Conservation (phyloP, 2,888 invertebrate species). For the Pegoplata infirma region DNA sequence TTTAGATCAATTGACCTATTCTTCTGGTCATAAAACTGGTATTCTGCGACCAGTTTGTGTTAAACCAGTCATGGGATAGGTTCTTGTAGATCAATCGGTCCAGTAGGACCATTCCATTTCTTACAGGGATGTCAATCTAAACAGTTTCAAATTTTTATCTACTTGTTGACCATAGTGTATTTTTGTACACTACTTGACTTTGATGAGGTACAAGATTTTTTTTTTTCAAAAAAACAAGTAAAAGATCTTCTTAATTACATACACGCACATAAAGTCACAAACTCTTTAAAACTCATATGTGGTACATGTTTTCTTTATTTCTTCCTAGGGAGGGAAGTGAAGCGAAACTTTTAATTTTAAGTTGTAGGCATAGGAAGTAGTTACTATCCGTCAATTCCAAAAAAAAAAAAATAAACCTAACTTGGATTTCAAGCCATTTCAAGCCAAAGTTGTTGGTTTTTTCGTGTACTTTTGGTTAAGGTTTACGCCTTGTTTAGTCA, state of each 20-base stretch:
- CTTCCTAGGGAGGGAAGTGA: constrained; percentile 57
- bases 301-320: background rate
- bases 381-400: constrained; percentile 49
- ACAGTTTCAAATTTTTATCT: too few species aligned
- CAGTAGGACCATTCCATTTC: too few species aligned
- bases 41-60: too few species aligned
- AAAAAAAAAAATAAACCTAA: background rate
- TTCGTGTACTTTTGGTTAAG: constrained; percentile 42
- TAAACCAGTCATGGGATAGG: too few species aligned
- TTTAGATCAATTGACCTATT: too few species aligned
- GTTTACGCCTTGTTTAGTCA: constrained; percentile 54
- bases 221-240: constrained; percentile 30
- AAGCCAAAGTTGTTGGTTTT: background rate
- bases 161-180: too few species aligned
- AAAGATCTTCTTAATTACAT: constrained; percentile 57
- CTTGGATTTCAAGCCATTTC: constrained; percentile 46
- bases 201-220: constrained; percentile 39
- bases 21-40: too few species aligned
- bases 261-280: constrained; percentile 19
- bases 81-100: too few species aligned
- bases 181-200: constrained; percentile 9
- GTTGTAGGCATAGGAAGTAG: constrained; percentile 55
- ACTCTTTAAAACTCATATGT: background rate
- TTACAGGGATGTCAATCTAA: too few species aligned
- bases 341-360: constrained; percentile 56